A percentile compares a stretch with the other conserved stretches of the same genome.
phyloP scores from a whole-genome alignment of 2,113 vertebrate genomes.

The Hemiprocne comata region DNA sequence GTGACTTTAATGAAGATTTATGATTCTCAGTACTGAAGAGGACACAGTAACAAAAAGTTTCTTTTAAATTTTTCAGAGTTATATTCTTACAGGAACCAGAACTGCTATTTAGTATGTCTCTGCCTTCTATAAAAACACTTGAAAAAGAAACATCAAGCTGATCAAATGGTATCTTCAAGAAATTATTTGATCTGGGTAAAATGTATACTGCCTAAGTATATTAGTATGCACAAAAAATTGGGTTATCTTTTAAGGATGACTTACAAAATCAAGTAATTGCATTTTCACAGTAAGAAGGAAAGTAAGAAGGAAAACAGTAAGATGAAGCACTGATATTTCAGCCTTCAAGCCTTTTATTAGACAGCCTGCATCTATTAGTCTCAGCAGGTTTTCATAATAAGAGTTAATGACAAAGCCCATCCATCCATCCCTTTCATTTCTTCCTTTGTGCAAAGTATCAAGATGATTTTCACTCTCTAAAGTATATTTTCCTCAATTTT shows the following conservation, averaged over 20 bases:
- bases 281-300: not conserved
- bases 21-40: not conserved
- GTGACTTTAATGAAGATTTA: not conserved
- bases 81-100: not conserved
- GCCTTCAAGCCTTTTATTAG: not conserved
- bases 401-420: slow-evolving; percentile 5
- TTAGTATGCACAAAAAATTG: not conserved
- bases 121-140: not conserved
- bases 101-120: not conserved
- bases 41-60: not conserved
- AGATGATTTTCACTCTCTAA: not conserved
- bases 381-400: not conserved
- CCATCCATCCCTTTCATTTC: slow-evolving; percentile 1
- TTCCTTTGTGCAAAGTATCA: not conserved
- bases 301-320: not conserved
- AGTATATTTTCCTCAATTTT: not conserved
- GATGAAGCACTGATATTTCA: slow-evolving; percentile 2
- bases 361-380: not conserved
- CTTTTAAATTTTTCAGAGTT: not conserved
- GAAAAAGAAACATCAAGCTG: not conserved
- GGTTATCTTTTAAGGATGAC: not conserved
- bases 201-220: not conserved
- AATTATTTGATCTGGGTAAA: not conserved
- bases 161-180: not conserved
- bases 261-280: not conserved